Evolutionary conservation across 2,113 vertebrate genomes (phyloP).

Genomic region (Tapirus terrestris): DNA sequence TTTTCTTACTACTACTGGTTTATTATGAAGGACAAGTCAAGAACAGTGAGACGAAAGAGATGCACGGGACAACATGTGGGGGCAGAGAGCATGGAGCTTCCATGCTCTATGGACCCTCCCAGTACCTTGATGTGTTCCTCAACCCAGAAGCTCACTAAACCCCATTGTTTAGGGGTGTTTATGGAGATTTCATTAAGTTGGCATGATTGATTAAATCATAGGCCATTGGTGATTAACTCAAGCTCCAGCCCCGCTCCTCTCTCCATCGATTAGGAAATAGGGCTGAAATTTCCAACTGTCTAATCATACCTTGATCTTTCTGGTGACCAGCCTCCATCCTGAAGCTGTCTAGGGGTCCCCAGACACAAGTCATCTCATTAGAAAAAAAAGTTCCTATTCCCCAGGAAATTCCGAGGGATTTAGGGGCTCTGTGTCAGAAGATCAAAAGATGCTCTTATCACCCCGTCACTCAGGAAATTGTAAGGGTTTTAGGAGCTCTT

Average conservation of each 20-base stretch:
- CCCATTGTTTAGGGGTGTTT: neutral
- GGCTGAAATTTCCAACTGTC: neutral
- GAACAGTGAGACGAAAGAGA: neutral
- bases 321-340: neutral
- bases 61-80: neutral
- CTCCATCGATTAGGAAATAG: neutral
- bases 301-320: neutral
- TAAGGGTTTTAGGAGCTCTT: neutral
- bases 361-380: neutral
- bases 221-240: neutral
- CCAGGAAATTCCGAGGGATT: neutral
- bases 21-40: neutral
- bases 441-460: neutral
- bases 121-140: no score
- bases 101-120: neutral
- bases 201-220: neutral
- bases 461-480: neutral
- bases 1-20: neutral
- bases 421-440: neutral
- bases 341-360: neutral
- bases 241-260: neutral
- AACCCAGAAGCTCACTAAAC: neutral
- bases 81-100: neutral
- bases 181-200: neutral
- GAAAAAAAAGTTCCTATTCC: neutral